These are phyloP conservation scores for Apis mellifera DNA, from an alignment of 1,140 invertebrate species.

Conservation along the genomic window Amel_HAv3.1 CM009936.2:3699501-3700000, in stretches of 20 bases:
- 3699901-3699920: conserved; percentile 69
- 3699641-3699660: conserved; percentile 19
- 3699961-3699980: conserved; percentile 72
- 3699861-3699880: background rate
- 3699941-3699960: conserved; percentile 77
- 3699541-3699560: conserved; percentile 18
- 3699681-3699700: conserved; percentile 57
- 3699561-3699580: conserved; percentile 58
- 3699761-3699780: conserved; percentile 76
- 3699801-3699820: conserved; percentile 75
- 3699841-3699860: conserved; percentile 67
- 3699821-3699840: conserved; percentile 77
- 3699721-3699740: conserved; percentile 72
- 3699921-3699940: conserved; percentile 74
- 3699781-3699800: conserved; percentile 75
- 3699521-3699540: conserved; percentile 64
- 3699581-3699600: conserved; percentile 66
- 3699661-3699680: background rate
- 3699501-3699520: conserved; percentile 51
- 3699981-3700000: conserved; percentile 73
- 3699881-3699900: background rate
- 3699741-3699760: conserved; percentile 74
- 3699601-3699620: conserved; percentile 14
- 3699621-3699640: conserved; percentile 40
- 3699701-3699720: conserved; percentile 67